Base-by-base conservation (phyloP, 2,113 vertebrate species). In the Tychaedon coryphoeus region DNA sequence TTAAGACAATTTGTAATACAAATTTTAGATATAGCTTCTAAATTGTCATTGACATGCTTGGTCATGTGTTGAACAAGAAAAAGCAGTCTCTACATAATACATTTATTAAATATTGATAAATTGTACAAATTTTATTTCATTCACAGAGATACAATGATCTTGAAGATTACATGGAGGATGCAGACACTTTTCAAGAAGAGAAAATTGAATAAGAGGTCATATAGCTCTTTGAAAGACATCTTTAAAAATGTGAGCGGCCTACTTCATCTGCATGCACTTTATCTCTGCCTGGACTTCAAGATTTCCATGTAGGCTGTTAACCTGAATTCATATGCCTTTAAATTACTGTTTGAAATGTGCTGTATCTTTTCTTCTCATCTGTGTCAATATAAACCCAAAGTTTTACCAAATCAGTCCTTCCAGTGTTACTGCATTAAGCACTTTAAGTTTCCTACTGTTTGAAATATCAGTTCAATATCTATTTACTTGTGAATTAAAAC, bases 111-210 rank as follows among this genome's bases (percentile, higher is more conserved):
- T 47, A 22, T 38, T 57, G 48, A 71, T 88, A 24, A 90, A 67
- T 84, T 83, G 51, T 80, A 34, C 57, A 36, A 20, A 66, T 92
- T 93, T 75, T 94, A n/a, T 97, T 97, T 84, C 78, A 67, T 93
- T 94, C 96, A 73, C 97, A 99, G 98, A 97, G 97, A 97, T 98
- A 98, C 14, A 38, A 50, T 34, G 60, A 93, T 84, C 98, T 99
- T 80, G 73, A 99, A 97, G 88, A 92, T 19, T 97, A 81, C 80
- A 97, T 98, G 89, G 96, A 98, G 62, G 60, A 67, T 72, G 98
- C 98, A 43, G 98, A 98, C 96, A 97, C 12, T 91, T 99, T 99
- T 95, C 98, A 98, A 94, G 98, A 98, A 77, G 98, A 99, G 95
- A 98, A 98, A 91, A 95, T 97, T 74, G 98, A 98, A 95, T 99